Evolutionary conservation across 2,113 vertebrate genomes (phyloP).

Genomic region (Numenius arquata): DNA sequence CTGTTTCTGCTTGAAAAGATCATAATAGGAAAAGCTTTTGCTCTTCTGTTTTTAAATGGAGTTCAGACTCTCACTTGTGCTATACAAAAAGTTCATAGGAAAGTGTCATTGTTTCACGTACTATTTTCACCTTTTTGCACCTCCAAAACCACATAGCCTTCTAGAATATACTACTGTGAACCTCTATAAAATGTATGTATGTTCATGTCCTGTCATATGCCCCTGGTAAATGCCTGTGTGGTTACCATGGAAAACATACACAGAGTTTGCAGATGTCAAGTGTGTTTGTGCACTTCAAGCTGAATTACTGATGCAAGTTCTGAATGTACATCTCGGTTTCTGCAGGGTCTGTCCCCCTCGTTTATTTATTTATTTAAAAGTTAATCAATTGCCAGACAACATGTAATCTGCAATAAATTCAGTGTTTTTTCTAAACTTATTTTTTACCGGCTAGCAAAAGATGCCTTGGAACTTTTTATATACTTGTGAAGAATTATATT

Average conservation of each 20-base stretch:
- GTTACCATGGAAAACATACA: neutral
- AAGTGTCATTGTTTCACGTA: neutral
- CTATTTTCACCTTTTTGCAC: neutral
- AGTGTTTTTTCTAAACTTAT: rapidly evolving
- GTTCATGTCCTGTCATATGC: neutral
- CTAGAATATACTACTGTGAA: neutral
- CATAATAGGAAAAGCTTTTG: constrained; percentile 7
- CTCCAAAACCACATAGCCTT: neutral
- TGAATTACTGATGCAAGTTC: neutral
- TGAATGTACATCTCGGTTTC: neutral
- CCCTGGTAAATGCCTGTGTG: neutral
- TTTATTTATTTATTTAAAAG: neutral
- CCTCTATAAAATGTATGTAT: neutral
- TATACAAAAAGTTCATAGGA: neutral
- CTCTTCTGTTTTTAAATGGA: constrained; percentile 12
- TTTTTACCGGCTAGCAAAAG: neutral
- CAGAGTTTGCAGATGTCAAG: too few relatives aligned
- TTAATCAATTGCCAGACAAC: neutral
- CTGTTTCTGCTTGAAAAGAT: constrained; percentile 65
- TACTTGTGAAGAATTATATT: neutral
- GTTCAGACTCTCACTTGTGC: neutral
- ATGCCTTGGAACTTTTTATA: neutral
- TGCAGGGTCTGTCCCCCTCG: neutral
- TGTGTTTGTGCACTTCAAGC: neutral
- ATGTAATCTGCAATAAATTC: neutral